Percentiles rank a stretch among this genome's conserved stretches.
Evolutionary conservation across 2,113 vertebrate genomes (phyloP).

Genomic region (Sinocyclocheilus grahami): DNA sequence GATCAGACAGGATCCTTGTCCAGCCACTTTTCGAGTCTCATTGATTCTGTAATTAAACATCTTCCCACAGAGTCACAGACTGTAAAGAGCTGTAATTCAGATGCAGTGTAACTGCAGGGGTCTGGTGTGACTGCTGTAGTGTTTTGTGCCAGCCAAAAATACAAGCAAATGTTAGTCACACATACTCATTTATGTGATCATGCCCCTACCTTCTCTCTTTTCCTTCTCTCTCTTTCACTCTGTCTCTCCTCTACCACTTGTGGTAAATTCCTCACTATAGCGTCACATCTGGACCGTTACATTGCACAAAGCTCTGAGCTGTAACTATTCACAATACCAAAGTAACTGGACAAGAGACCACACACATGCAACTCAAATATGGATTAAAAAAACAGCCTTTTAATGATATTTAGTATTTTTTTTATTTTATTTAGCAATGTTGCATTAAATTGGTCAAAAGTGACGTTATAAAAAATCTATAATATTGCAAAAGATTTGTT

Average conservation of each 20-base stretch:
- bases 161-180: not conserved
- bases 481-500: no score
- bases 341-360: not conserved
- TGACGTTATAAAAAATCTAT: no score
- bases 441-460: no score
- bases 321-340: not conserved
- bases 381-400: no score
- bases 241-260: not conserved
- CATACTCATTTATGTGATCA: not conserved
- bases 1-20: not conserved
- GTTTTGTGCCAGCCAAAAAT: slow-evolving; percentile 2
- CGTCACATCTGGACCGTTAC: not conserved
- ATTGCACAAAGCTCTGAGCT: not conserved
- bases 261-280: not conserved
- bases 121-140: not conserved
- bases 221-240: not conserved
- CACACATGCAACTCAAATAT: not conserved
- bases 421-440: no score
- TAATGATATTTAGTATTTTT: no score
- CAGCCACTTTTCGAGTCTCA: not conserved
- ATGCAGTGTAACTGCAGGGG: not conserved
- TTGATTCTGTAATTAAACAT: slow-evolving; percentile 8
- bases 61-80: not conserved
- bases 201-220: not conserved
- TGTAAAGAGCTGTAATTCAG: not conserved